Conservation (phyloP, 2,888 invertebrate species). For the Branchellion lobata region DNA sequence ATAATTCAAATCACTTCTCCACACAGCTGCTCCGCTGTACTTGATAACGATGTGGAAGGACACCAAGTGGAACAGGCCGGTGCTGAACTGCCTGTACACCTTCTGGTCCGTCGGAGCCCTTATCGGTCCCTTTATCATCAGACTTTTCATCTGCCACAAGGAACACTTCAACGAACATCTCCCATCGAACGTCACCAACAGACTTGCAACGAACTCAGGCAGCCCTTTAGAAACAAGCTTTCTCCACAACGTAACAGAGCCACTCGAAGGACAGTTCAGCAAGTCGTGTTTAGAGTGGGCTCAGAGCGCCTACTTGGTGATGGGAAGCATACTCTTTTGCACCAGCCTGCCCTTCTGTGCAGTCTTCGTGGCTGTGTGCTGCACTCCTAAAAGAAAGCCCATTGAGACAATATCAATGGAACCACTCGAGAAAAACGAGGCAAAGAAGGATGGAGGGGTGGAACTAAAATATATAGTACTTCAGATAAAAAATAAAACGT, state of each 20-base stretch:
- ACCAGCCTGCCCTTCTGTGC: neutral
- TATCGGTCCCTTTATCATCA: neutral
- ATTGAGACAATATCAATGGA: too few relatives aligned
- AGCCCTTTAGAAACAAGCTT: neutral
- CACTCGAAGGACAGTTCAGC: neutral
- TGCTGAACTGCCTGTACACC: conserved; percentile 9
- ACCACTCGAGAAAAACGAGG: too few relatives aligned
- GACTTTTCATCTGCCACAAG: neutral
- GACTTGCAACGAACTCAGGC: neutral
- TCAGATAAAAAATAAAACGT: too few relatives aligned
- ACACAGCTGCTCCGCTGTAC: neutral
- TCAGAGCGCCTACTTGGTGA: neutral
- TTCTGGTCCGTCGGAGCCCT: conserved; percentile 7
- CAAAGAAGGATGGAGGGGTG: neutral
- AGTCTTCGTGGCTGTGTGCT: neutral
- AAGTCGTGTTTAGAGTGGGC: neutral
- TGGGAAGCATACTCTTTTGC: neutral
- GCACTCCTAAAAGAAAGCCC: too few relatives aligned
- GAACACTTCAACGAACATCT: neutral
- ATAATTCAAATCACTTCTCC: too few relatives aligned
- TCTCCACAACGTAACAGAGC: too few relatives aligned
- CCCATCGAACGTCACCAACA: neutral
- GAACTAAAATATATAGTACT: too few relatives aligned
- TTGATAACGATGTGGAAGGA: neutral
- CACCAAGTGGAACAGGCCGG: neutral